Conservation (phyloP, 2,113 vertebrate genomes). For the Lepisosteus oculatus region DNA sequence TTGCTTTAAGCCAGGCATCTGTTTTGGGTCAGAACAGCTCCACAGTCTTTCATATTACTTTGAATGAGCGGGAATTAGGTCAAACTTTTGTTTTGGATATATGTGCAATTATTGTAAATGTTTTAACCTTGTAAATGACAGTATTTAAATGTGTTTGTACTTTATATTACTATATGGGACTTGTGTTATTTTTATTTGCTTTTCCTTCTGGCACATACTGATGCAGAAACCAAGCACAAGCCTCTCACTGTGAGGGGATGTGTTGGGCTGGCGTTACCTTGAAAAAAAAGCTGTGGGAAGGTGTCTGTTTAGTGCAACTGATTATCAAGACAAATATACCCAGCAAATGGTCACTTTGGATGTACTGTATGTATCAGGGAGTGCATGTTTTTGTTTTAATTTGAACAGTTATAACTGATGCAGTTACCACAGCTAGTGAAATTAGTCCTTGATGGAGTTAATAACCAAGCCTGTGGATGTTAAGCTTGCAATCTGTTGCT, state of each 20-base stretch:
- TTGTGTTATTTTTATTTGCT: constrained; percentile 22
- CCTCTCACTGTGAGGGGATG: neutral
- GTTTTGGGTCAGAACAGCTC: constrained; percentile 32
- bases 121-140: constrained; percentile 62
- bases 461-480: constrained; percentile 5
- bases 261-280: neutral
- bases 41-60: neutral
- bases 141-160: constrained; percentile 55
- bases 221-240: constrained; percentile 52
- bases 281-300: neutral
- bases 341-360: constrained; percentile 15
- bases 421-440: constrained; percentile 48
- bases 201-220: constrained; percentile 32
- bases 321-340: constrained; percentile 3
- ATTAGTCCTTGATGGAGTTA: constrained; percentile 20
- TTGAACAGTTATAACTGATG: constrained; percentile 20
- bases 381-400: constrained; percentile 33
- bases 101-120: constrained; percentile 81
- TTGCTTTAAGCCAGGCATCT: neutral
- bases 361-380: constrained; percentile 28
- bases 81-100: constrained; percentile 58
- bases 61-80: constrained; percentile 6
- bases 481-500: neutral
- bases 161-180: constrained; percentile 32
- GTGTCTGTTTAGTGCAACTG: neutral